phyloP scores from a whole-genome alignment of 2,797 vertebrate genomes.

The Silurus lanzhouensis region DNA sequence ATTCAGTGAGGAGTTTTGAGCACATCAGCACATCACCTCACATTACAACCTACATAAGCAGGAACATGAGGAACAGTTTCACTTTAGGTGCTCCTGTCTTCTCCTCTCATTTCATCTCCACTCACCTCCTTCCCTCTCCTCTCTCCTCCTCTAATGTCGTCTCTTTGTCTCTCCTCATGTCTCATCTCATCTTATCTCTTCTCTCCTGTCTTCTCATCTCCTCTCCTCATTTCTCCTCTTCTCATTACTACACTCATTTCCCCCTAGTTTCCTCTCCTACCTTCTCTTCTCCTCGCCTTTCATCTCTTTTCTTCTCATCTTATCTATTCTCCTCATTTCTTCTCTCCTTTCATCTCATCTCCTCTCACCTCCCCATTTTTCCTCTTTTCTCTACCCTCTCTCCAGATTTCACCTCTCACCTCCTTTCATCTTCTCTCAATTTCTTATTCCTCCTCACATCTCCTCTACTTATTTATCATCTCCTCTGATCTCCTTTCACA shows the following conservation, averaged over 20 bases:
- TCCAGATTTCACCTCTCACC: not conserved
- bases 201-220: not conserved
- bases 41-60: not conserved
- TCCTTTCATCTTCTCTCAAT: not conserved
- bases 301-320: too few relatives aligned
- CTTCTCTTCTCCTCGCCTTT: not conserved
- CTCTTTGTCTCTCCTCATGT: not conserved
- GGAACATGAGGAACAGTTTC: slow-evolving; percentile 11
- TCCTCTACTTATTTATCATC: too few relatives aligned
- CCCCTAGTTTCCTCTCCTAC: not conserved
- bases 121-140: too few relatives aligned
- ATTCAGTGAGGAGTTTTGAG: too few relatives aligned
- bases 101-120: too few relatives aligned
- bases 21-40: not conserved
- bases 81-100: slow-evolving; percentile 34
- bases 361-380: too few relatives aligned
- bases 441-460: too few relatives aligned
- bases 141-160: too few relatives aligned
- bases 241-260: too few relatives aligned
- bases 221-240: too few relatives aligned
- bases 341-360: too few relatives aligned
- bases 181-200: not conserved
- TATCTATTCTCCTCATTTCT: too few relatives aligned
- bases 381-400: not conserved
- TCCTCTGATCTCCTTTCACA: not conserved